Percentiles rank a stretch among this genome's conserved stretches.
phyloP scores from a whole-genome alignment of 2,113 vertebrate genomes.

The Trachemys scripta region DNA sequence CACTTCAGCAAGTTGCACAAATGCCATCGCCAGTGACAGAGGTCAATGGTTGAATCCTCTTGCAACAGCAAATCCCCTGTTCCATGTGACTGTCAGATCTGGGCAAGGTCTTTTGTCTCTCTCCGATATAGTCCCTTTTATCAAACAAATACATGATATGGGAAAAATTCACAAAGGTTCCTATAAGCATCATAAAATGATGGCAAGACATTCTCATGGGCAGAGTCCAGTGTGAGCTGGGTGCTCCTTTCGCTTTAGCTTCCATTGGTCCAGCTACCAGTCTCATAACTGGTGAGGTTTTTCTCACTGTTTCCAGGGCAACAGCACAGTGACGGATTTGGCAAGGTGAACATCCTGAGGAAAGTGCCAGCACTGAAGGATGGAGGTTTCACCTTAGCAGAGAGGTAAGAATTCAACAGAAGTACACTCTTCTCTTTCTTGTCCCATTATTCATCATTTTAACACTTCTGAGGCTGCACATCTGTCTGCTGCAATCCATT shows the following conservation, averaged over 20 bases:
- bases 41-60: not conserved
- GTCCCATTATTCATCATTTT: too few species aligned
- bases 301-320: constrained; percentile 78
- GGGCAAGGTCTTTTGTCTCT: not conserved
- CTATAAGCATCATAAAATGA: not conserved
- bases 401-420: constrained; percentile 82
- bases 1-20: too few species aligned
- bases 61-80: not conserved
- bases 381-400: constrained; percentile 87
- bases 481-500: too few species aligned
- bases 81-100: fast-evolving
- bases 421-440: too few species aligned
- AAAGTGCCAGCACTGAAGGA: constrained; percentile 91
- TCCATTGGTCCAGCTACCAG: not conserved
- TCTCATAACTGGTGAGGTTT: not conserved
- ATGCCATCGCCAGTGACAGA: not conserved
- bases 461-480: too few species aligned
- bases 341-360: constrained; percentile 81
- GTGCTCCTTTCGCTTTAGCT: not conserved
- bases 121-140: not conserved
- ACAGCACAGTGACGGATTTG: constrained; percentile 83
- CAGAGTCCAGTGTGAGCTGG: not conserved
- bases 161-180: not conserved
- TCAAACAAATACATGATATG: not conserved
- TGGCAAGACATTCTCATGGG: not conserved